A percentile compares a stretch with the other conserved stretches of the same genome.
Conservation (phyloP, 2,888 invertebrate genomes). For the Drosophila multiciliata region DNA sequence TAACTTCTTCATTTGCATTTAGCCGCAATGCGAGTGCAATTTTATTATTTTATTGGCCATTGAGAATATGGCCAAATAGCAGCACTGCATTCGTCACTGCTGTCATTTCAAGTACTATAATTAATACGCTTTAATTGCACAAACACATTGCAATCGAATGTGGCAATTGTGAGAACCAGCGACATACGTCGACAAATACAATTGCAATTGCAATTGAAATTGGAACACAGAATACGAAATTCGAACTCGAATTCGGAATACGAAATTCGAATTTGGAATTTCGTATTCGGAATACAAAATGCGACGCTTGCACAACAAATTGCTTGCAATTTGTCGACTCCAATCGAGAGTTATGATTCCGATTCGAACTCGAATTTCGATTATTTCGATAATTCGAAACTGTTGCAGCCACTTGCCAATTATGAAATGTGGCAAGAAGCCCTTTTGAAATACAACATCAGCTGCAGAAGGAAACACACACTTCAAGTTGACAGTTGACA, state of each 20-base stretch:
- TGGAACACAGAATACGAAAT: slow-evolving; percentile 28
- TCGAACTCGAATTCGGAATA: slow-evolving; percentile 2
- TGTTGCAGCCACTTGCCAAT: slow-evolving; percentile 34
- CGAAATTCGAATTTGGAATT: slow-evolving; percentile 14
- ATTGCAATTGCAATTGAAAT: slow-evolving; percentile 31
- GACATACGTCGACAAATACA: slow-evolving; percentile 33
- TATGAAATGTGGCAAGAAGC: slow-evolving; percentile 33
- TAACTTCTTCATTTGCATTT: slow-evolving; percentile 68
- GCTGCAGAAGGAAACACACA: neutral
- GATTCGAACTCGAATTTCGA: slow-evolving; percentile 11
- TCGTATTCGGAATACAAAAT: slow-evolving; percentile 12
- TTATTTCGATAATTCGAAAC: slow-evolving; percentile 9
- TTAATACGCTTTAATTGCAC: slow-evolving; percentile 71
- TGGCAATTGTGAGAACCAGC: slow-evolving; percentile 67
- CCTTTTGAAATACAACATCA: slow-evolving; percentile 11
- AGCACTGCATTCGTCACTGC: slow-evolving; percentile 19
- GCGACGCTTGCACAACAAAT: slow-evolving; percentile 58
- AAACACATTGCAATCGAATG: slow-evolving; percentile 48
- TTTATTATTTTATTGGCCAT: slow-evolving; percentile 22
- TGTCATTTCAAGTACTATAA: slow-evolving; percentile 50
- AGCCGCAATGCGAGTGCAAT: slow-evolving; percentile 26
- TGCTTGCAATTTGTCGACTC: slow-evolving; percentile 56
- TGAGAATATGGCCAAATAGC: slow-evolving; percentile 39
- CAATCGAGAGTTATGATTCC: slow-evolving; percentile 34
- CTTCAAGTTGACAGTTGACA: neutral